Evolutionary conservation across 2,888 invertebrate species (phyloP), one percentile per base, ranked within the genome.

Genomic region (Morpho deidamia): DNA sequence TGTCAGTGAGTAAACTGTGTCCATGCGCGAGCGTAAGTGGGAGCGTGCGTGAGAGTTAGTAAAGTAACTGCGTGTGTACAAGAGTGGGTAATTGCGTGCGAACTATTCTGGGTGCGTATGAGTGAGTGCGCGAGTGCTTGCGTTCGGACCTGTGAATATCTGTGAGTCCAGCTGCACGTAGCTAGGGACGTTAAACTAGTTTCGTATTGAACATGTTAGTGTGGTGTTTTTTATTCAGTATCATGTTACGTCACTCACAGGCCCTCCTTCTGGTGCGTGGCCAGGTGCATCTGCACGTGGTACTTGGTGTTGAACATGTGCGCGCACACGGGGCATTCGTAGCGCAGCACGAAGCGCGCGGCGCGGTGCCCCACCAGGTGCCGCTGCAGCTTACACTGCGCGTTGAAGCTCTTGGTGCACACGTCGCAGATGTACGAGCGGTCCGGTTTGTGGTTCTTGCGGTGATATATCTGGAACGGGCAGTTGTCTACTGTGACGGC

Each of bases 311-410:
- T 75, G 70, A 88, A 88, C 80, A 87, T 81, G 62, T 88, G 87
- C 35, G 88, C 88, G 55, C 88, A 88, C 4, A 88, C 88, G 0
- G 88, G 88, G 8, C 88, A 88, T 73, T 88, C 88, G 77, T 84
- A 88, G 0, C 83, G 66, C 8, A 82, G 63, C 23, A 79, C 70
- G 67, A 67, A 84, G 40, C 68, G 65, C 51, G 70, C 76, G 2
- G 63, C 62, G 5, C 73, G 61, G 60, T 85, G 86, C 32, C 74
- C 70, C 9, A 68, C 65, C 0, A 79, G 51, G 60, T 87, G 87
- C 5, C 81, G 65, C 56, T 76, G 75, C 11, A 88, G 68, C 53
- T 87, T 87, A 66, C 81, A 72, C 7, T 75, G 71, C 1, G 82
- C 77, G 58, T 67, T 68, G 75, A 87, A 88, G 0, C 74, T 66